Conservation (phyloP, 2,113 vertebrate genomes). For the Hemibates koningsi region DNA sequence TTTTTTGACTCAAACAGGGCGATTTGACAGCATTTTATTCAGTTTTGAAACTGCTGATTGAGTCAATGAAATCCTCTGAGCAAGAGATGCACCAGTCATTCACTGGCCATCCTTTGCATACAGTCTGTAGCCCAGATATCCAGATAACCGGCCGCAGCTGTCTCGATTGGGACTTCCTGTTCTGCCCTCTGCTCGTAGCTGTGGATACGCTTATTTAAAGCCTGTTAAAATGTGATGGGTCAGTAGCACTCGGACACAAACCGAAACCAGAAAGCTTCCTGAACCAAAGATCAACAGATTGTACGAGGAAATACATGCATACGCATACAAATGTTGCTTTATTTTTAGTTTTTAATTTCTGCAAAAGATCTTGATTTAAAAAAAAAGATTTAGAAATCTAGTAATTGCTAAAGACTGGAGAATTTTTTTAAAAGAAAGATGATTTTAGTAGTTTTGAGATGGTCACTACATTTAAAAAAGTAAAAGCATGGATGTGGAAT, state of each 20-base stretch:
- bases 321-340: neutral
- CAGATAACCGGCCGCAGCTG: fast-evolving
- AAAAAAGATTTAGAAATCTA: neutral
- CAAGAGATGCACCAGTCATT: neutral
- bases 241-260: neutral
- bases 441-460: neutral
- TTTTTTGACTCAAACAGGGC: neutral
- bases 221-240: neutral
- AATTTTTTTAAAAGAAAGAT: fast-evolving
- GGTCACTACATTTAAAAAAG: neutral
- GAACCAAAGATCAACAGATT: neutral
- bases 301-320: neutral
- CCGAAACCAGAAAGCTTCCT: neutral
- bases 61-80: neutral
- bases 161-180: neutral
- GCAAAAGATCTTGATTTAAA: neutral
- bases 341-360: neutral
- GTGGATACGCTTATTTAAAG: neutral
- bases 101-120: neutral
- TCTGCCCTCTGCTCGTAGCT: neutral
- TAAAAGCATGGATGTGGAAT: neutral
- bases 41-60: neutral
- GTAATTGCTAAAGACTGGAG: neutral
- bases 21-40: neutral
- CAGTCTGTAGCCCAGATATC: neutral